phyloP scores from a whole-genome alignment of 2,888 invertebrate species.

The Azorinus chamasolen region DNA sequence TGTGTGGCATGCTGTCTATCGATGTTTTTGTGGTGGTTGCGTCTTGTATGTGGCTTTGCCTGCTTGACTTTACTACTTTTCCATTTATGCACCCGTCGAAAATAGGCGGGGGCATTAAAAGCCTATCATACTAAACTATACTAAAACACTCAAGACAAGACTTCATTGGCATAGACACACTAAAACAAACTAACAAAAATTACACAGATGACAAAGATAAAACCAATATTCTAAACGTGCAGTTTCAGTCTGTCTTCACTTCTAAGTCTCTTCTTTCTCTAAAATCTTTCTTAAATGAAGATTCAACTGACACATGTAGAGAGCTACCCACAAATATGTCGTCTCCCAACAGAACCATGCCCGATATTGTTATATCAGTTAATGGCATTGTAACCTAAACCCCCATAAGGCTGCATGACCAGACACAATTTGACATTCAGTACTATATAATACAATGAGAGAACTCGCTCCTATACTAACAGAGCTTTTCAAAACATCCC shows the following conservation, averaged over 20 bases:
- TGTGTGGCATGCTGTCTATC: no score
- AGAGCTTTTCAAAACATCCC: conserved; percentile 3
- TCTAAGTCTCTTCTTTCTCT: conserved; percentile 31
- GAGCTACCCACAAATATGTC: background rate
- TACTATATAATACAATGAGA: no score
- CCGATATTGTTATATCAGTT: conserved; percentile 6
- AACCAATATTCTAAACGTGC: no score
- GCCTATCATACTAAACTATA: no score
- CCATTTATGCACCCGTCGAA: no score
- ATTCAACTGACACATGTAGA: no score
- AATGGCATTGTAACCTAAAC: conserved; percentile 12
- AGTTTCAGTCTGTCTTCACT: conserved; percentile 44
- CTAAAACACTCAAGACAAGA: conserved; percentile 41
- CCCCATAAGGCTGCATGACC: conserved; percentile 19
- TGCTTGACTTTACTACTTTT: no score
- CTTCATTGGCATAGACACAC: conserved; percentile 14
- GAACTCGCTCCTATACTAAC: no score
- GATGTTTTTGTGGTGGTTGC: no score
- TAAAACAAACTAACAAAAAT: conserved; percentile 20
- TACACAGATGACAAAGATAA: conserved; percentile 21
- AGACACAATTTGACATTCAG: no score
- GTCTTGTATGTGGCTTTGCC: no score
- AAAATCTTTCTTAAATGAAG: conserved; percentile 36
- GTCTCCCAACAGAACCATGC: conserved; percentile 1
- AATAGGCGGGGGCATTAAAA: no score